Evolutionary conservation across 2,888 invertebrate species (phyloP), one percentile per base, ranked within the genome.

Genomic region (Arctia plantaginis): DNA sequence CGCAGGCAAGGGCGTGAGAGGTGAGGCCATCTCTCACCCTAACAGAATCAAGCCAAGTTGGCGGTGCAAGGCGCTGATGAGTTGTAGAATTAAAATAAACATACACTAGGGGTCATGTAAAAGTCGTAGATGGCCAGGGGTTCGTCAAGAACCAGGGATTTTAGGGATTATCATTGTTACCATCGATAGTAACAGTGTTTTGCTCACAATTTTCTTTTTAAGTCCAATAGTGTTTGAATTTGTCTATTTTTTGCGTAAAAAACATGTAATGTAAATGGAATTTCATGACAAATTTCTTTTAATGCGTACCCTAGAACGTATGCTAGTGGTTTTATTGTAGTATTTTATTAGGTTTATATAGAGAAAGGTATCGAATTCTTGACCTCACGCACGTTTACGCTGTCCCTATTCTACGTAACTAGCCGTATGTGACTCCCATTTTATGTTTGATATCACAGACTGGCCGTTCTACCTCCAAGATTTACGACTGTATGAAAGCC

Each of bases 311-410:
- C 23, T 23, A 51, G 4, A 51, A 51, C 1, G 51, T 20, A 51
- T 51, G 1, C 51, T 51, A 51, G 23, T 51, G 8, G 51, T 20
- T 51, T 23, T 35, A 18, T 55, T 55, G n/a, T 66, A 18, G 23
- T 51, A 15, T 51, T 0, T 23, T 23, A 20, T 51, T 23, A 8
- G 23, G 51, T 51, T 23, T 51, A 51, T 51, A 23, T 23, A 23
- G 18, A 15, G 18, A 44, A 44, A 44, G 44, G 44, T 18, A 39
- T 8, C 39, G 39, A 44, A 51, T 51, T 51, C 51, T 51, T 51
- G 51, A 51, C 51, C 51, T 51, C 51, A 51, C 51, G 51, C 51
- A 76, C 35, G 75, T 77, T 18, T 75, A 66, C 41, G 47, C 30
- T 27, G 30, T 47, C 44, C 20, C 20, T 47, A 47, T 41, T 67